A percentile compares a stretch with the other conserved stretches of the same genome.
phyloP scores from a whole-genome alignment of 1,140 invertebrate species.

The Sinonovacula constricta region DNA sequence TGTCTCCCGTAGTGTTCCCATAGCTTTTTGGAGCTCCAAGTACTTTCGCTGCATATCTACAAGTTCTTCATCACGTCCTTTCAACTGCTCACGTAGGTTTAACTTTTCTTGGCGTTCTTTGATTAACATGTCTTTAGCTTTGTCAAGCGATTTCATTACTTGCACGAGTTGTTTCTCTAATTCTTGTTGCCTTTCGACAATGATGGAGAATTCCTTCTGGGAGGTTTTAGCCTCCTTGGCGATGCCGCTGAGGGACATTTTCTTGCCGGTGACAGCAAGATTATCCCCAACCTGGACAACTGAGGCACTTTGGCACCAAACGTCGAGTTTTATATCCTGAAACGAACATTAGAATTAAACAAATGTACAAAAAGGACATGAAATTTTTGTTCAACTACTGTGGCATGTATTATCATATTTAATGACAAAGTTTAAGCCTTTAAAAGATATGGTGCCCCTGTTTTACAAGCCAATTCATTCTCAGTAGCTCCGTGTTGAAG shows the following conservation, averaged over 20 bases:
- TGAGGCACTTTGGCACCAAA: constrained; percentile 24
- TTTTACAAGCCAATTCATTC: too few relatives aligned
- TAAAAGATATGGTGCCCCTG: too few relatives aligned
- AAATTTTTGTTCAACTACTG: too few relatives aligned
- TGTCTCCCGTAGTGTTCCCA: constrained; percentile 59
- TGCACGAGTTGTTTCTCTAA: constrained; percentile 58
- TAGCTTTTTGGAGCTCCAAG: constrained; percentile 61
- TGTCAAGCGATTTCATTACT: constrained; percentile 62
- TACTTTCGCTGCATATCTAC: constrained; percentile 61
- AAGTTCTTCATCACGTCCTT: constrained; percentile 52
- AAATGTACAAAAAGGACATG: too few relatives aligned
- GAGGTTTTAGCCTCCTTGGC: constrained; percentile 61
- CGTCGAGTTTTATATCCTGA: not conserved
- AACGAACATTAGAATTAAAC: too few relatives aligned
- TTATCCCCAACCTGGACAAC: constrained; percentile 25
- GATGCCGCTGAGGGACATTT: constrained; percentile 57
- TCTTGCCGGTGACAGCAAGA: constrained; percentile 56
- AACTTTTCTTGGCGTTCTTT: constrained; percentile 59
- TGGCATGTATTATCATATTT: too few relatives aligned
- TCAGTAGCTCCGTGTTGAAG: too few relatives aligned
- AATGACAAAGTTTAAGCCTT: too few relatives aligned
- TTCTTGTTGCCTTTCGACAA: constrained; percentile 58
- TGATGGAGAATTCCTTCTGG: constrained; percentile 56
- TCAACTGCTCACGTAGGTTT: constrained; percentile 53
- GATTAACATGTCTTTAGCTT: constrained; percentile 58